A percentile compares a stretch with the other conserved stretches of the same genome.
Evolutionary conservation across 2,113 vertebrate genomes (phyloP).

Genomic region (Gopherus flavomarginatus): DNA sequence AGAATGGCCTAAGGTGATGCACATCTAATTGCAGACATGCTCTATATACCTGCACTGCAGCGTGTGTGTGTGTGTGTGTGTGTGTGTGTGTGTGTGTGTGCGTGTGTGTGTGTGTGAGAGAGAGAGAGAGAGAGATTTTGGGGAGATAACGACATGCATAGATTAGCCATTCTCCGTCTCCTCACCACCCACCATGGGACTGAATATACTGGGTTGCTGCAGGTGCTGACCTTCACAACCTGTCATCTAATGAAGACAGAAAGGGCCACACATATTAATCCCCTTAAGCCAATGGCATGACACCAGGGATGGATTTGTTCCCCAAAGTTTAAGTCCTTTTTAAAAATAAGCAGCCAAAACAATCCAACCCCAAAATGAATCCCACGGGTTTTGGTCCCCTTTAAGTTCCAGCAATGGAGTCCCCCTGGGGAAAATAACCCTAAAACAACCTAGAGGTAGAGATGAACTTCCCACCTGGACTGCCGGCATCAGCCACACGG

Average conservation of each 20-base stretch:
- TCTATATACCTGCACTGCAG: background rate
- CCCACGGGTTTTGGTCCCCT: background rate
- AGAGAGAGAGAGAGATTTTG: background rate
- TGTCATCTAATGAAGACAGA: background rate
- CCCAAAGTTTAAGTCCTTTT: background rate
- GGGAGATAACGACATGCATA: background rate
- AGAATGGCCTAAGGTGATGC: background rate
- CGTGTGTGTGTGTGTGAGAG: too few relatives aligned
- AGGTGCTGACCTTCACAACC: background rate
- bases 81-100: too few relatives aligned
- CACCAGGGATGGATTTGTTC: background rate
- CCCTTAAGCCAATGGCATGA: background rate
- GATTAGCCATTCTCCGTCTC: background rate
- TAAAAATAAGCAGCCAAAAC: background rate
- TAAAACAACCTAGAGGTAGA: accelerated
- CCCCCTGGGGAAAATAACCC: background rate
- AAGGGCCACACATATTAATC: background rate
- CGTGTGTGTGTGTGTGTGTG: too few relatives aligned
- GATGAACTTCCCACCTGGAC: constrained; percentile 85
- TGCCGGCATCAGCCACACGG: constrained; percentile 90
- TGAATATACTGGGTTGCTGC: background rate
- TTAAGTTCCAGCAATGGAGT: background rate
- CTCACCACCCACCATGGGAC: background rate
- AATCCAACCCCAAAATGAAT: background rate
- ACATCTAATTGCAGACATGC: background rate